These are phyloP conservation scores for Meleagris gallopavo DNA, from an alignment of 2,113 vertebrate genomes.

Conservation along the genomic window DNA sequence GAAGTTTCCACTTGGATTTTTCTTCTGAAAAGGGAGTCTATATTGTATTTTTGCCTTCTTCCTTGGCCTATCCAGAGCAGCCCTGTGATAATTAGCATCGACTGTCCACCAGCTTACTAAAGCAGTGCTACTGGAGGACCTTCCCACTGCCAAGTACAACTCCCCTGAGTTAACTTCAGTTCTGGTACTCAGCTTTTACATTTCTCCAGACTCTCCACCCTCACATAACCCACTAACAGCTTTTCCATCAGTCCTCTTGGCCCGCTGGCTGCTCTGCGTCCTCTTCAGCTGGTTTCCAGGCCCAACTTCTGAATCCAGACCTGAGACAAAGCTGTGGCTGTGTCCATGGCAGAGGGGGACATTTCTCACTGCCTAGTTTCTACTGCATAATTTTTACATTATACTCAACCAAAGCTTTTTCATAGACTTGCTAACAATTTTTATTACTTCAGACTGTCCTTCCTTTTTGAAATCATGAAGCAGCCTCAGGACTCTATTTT, in stretches of 20 bases:
- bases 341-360: accelerated
- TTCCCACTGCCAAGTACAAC: neutral
- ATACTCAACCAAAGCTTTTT: neutral
- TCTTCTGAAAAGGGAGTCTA: neutral
- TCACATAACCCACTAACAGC: neutral
- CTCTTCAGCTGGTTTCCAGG: neutral
- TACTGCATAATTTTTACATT: neutral
- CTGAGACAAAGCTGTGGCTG: neutral
- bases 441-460: neutral
- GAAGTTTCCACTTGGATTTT: neutral
- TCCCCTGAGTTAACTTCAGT: accelerated
- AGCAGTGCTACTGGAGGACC: neutral
- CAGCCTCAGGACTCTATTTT: neutral
- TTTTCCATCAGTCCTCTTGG: neutral
- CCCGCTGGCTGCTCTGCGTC: neutral
- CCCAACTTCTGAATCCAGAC: neutral
- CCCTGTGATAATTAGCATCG: neutral
- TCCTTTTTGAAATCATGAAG: neutral
- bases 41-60: neutral
- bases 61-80: neutral
- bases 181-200: neutral
- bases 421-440: neutral
- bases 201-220: neutral
- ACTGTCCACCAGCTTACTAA: neutral
- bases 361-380: neutral